Percentiles rank a stretch among this genome's conserved stretches.
phyloP scores from a whole-genome alignment of 1,140 invertebrate genomes.

The Phymastichus coffea region DNA sequence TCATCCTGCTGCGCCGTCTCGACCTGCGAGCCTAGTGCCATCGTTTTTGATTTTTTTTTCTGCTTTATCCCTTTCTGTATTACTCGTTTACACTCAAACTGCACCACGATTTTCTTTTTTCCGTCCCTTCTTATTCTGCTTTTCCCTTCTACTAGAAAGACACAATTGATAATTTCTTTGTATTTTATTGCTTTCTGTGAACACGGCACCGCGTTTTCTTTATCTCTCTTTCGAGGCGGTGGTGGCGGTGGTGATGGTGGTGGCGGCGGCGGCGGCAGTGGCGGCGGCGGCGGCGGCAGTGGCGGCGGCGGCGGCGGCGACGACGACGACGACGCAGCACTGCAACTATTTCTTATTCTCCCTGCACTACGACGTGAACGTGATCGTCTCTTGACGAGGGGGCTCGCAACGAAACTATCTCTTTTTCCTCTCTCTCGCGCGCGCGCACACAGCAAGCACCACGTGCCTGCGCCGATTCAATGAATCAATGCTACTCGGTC shows the following conservation, averaged over 20 bases:
- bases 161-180: too few relatives aligned
- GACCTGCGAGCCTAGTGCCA: slow-evolving; percentile 53
- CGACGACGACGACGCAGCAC: too few relatives aligned
- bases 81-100: background rate
- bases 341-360: too few relatives aligned
- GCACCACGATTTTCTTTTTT: too few relatives aligned
- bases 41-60: slow-evolving; percentile 28
- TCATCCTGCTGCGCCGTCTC: slow-evolving; percentile 46
- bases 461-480: slow-evolving; percentile 18
- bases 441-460: background rate
- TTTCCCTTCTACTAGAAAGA: too few relatives aligned
- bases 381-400: too few relatives aligned
- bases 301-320: background rate
- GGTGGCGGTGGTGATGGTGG: background rate
- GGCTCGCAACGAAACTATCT: too few relatives aligned
- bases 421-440: background rate
- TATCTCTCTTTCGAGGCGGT: slow-evolving; percentile 11
- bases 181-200: too few relatives aligned
- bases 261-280: background rate
- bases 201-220: too few relatives aligned
- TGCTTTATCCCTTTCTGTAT: background rate
- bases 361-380: too few relatives aligned
- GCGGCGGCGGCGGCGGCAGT: background rate
- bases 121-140: too few relatives aligned
- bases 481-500: too few relatives aligned